Conservation (phyloP, 2,797 vertebrate genomes). For the Simalia tracyae region DNA sequence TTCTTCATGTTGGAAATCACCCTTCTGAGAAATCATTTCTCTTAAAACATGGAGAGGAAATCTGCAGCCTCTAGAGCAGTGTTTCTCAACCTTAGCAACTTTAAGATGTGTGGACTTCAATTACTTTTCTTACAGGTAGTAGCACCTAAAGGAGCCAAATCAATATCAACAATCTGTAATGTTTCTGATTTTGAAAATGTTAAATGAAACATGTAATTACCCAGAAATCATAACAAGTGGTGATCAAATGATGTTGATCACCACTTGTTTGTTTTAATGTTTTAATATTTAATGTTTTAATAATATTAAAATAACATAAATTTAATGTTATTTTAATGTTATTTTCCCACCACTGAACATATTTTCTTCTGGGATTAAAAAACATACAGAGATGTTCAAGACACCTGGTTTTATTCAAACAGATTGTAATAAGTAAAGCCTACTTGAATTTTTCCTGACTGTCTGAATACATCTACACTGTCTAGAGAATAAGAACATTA, state of each 20-base stretch:
- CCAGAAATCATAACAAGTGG: not conserved
- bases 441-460: not conserved
- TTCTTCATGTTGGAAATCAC: no score
- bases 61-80: no score
- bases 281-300: no score
- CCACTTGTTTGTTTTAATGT: no score
- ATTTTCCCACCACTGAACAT: no score
- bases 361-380: not conserved
- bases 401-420: no score
- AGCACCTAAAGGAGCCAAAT: not conserved
- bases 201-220: not conserved
- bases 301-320: no score
- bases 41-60: no score
- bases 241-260: not conserved
- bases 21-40: no score
- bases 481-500: not conserved
- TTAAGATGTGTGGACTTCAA: no score
- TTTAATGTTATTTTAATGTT: no score
- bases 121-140: not conserved
- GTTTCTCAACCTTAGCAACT: no score
- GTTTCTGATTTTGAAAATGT: not conserved
- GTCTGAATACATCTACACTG: not conserved
- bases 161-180: not conserved
- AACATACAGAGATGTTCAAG: not conserved
- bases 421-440: not conserved